Evolutionary conservation across 2,113 vertebrate genomes (phyloP), one percentile per base, ranked within the genome.

Genomic region (Typhlomys cinereus): DNA sequence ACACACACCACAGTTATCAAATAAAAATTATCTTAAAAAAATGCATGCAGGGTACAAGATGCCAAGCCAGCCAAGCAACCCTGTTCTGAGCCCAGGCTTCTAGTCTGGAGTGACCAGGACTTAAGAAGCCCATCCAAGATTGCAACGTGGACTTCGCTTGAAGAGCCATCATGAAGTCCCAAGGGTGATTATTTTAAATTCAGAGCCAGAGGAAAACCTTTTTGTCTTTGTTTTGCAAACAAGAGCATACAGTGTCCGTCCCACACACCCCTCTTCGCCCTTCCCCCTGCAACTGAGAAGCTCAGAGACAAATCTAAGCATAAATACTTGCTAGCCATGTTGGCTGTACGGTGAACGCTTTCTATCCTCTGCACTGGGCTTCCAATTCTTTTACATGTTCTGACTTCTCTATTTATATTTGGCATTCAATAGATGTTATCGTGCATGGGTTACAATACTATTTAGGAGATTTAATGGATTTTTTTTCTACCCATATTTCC

Each of bases 191-290:
- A n/a, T 71, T 86, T 52, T 52, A 31, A 94, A 89, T 36, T 54
- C 0, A n/a, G 46, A 85, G 44, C 20, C 27, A 71, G 80, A 57
- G 31, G 44, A 86, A 83, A 85, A 14, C 7, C 31, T 84, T 61
- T 50, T 76, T 64, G 54, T 64, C 14, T 64, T 29, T 36, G 57
- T 78, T 92, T 92, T 74, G 46, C 89, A 94, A 83, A 66, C 46
- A 61, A 85, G 52, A 90, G 36, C 29, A 2, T 39, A 36, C 52
- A 67, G 44, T 29, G 20, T 29, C 23, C 1, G 0, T 41, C 52
- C 78, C n/a, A 27, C n/a, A 7, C 8, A 3, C 5, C 39, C 67
- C 20, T 67, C 3, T 15, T 4, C 15, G 13, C 25, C 10, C n/a
- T 4, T 18, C 15, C 15, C 34, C 41, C 57, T 23, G 39, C 46